Evolutionary conservation across 2,113 vertebrate species (phyloP), one percentile per base, ranked within the genome.

Genomic region (Casuarius casuarius): DNA sequence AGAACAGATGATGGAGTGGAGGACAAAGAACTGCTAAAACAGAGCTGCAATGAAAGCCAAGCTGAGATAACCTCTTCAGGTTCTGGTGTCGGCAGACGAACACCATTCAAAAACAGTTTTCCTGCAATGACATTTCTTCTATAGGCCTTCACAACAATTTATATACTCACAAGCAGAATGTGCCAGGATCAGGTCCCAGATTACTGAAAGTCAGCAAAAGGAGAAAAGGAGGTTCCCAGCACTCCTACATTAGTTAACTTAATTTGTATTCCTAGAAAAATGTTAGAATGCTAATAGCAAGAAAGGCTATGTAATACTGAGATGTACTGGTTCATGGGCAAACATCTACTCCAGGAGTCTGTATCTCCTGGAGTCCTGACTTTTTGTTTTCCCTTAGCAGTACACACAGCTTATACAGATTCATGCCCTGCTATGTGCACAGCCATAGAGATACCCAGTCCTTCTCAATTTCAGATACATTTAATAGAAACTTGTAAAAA

Each of bases 21-120:
- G 91, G 87, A 95, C 95, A 95, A 95, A 97, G 94, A 96, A 94
- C 61, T 73, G 76, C 94, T 94, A 96, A 96, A 94, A 92, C 82
- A 95, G 89, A 93, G 96, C 75, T 75, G 79, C 85, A 96, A 88
- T 76, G 63, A 92, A 95, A 96, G 90, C 94, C 94, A 95, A 84
- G 26, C 89, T 91, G 91, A 91, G 95, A 94, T 85, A 92, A 79
- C 35, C 73, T 96, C 74, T 81, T 89, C 67, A 33, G 92, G 84
- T 91, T 83, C 74, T 76, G 84, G 92, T 95, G 52, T 70, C 93
- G 59, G 92, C 89, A 96, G 80, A 94, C 52, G 93, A 95, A 94
- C 52, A 62, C 84, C 95, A 96, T 94, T 95, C 86, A 97, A 90
- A 91, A 93, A 61, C 75, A 42, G 52, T 76, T 91, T 92, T 95